Conservation (phyloP, 2,113 vertebrate species). For the Cercocebus atys region DNA sequence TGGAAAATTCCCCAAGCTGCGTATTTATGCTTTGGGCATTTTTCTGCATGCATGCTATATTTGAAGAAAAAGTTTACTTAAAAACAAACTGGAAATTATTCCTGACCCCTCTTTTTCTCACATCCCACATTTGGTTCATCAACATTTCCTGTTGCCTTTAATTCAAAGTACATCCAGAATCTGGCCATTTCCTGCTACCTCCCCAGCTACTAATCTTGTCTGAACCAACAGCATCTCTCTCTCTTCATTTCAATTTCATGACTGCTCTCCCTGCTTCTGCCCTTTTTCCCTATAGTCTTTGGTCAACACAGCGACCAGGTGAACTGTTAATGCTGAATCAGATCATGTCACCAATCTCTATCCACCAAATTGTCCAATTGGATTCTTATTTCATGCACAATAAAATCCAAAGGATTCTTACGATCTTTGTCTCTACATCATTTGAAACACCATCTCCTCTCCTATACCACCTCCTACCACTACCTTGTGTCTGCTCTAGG, state of each 20-base stretch:
- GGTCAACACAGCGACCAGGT: not conserved
- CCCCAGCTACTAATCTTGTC: not conserved
- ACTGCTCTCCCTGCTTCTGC: not conserved
- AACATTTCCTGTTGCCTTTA: not conserved
- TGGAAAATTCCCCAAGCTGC: not conserved
- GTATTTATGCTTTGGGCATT: not conserved
- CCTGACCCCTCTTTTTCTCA: conserved; percentile 20
- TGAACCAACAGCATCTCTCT: not conserved
- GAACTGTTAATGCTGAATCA: not conserved
- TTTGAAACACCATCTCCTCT: not conserved
- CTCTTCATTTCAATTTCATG: not conserved
- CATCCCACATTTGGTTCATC: not conserved
- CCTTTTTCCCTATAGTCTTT: not conserved
- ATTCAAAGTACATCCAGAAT: not conserved
- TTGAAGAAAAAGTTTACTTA: not conserved
- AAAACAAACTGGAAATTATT: not conserved
- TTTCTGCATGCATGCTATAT: not conserved
- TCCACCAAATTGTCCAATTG: not conserved
- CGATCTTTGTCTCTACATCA: not conserved
- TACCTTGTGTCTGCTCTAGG: not conserved
- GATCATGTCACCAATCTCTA: not conserved
- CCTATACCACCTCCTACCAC: not conserved
- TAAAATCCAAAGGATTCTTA: not conserved
- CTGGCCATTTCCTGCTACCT: not conserved
- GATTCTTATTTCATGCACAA: not conserved